Evolutionary conservation across 2,888 invertebrate genomes (phyloP).

Genomic region (Cyclophora albipunctata): DNA sequence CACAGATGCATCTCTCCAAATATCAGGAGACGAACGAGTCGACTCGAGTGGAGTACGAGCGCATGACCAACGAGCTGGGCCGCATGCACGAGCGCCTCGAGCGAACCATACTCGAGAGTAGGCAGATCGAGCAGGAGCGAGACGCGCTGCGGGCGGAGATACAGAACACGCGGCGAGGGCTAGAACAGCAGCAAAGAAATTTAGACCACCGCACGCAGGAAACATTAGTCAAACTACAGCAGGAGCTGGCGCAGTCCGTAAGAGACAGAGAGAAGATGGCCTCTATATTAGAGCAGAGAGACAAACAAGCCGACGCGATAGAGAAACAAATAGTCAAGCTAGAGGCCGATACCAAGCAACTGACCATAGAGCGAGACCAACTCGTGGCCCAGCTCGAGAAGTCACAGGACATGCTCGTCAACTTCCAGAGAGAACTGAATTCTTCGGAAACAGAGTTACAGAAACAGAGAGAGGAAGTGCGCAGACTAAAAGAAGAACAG

Average conservation of each 20-base stretch:
- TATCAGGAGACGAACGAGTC: slow-evolving; percentile 89
- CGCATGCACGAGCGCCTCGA: slow-evolving; percentile 88
- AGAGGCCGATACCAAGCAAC: slow-evolving; percentile 89
- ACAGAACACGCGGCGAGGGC: slow-evolving; percentile 77
- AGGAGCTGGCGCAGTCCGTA: slow-evolving; percentile 82
- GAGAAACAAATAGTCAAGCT: slow-evolving; percentile 90
- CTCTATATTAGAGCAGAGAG: slow-evolving; percentile 84
- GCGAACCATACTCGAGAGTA: slow-evolving; percentile 80
- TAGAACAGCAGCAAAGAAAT: slow-evolving; percentile 79
- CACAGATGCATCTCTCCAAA: slow-evolving; percentile 87
- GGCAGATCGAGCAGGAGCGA: slow-evolving; percentile 82
- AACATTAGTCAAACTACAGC: slow-evolving; percentile 81
- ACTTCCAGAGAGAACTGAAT: slow-evolving; percentile 93
- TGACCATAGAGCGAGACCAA: slow-evolving; percentile 90
- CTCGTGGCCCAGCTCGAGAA: slow-evolving; percentile 92
- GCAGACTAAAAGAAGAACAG: slow-evolving; percentile 82
- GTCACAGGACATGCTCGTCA: slow-evolving; percentile 93
- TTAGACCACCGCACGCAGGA: slow-evolving; percentile 82
- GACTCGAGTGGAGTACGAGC: slow-evolving; percentile 88
- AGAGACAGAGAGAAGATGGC: slow-evolving; percentile 86
- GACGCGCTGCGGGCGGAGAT: slow-evolving; percentile 82
- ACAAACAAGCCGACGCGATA: slow-evolving; percentile 85
- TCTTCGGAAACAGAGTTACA: slow-evolving; percentile 88
- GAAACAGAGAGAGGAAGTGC: slow-evolving; percentile 85
- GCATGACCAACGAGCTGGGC: slow-evolving; percentile 87